These are phyloP conservation scores for Caenorhabditis sinica DNA, from an alignment of 2,888 invertebrate genomes.

Conservation along the genomic window DNA sequence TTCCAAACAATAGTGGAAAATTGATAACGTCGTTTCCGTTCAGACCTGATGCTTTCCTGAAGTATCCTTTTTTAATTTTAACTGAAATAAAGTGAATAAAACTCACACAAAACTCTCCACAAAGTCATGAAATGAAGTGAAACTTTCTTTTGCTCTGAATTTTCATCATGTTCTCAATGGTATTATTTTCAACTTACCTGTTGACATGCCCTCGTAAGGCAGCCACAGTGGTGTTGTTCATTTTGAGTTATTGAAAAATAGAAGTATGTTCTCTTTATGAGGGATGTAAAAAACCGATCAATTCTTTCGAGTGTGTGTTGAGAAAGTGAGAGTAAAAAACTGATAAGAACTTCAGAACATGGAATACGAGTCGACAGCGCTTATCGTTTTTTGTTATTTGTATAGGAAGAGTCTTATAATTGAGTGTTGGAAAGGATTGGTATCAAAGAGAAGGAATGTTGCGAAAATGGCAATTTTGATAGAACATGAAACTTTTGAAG, in stretches of 20 bases:
- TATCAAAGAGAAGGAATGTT: too few species aligned
- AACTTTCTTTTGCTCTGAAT: constrained; percentile 11
- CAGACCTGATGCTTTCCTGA: not conserved
- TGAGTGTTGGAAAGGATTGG: too few species aligned
- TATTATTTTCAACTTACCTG: not conserved
- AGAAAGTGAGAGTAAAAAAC: not conserved
- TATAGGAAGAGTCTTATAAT: too few species aligned
- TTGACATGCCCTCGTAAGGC: not conserved
- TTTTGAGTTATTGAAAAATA: not conserved
- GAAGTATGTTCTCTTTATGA: not conserved
- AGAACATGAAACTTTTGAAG: too few species aligned
- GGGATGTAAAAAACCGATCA: not conserved
- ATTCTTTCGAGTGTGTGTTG: not conserved
- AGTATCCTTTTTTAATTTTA: not conserved
- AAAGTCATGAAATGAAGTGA: not conserved
- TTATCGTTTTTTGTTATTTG: not conserved
- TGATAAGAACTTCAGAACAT: not conserved
- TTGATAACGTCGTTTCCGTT: constrained; percentile 7
- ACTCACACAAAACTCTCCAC: constrained; percentile 21
- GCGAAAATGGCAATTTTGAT: too few species aligned
- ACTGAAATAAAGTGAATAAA: not conserved
- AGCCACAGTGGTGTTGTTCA: not conserved
- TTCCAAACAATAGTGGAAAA: constrained; percentile 1
- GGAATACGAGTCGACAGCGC: not conserved
- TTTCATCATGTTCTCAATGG: not conserved